phyloP scores from a whole-genome alignment of 2,797 vertebrate genomes.

The Odontamblyopus rebecca region DNA sequence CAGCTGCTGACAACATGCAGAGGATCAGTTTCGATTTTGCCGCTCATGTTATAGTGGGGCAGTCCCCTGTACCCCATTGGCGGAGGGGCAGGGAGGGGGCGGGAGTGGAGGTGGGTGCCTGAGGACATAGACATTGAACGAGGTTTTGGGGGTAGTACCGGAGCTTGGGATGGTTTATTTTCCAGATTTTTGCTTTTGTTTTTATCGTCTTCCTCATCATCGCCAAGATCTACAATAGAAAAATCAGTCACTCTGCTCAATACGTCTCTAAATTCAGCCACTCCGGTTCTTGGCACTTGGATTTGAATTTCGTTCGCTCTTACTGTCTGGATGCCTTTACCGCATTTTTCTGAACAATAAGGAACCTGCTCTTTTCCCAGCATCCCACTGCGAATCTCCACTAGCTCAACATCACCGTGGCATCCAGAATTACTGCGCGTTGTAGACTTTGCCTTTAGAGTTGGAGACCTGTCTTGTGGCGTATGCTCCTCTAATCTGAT shows the following conservation, averaged over 20 bases:
- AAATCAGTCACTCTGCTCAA: constrained; percentile 80
- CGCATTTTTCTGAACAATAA: constrained; percentile 64
- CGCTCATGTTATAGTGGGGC: constrained; percentile 69
- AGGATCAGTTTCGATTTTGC: constrained; percentile 82
- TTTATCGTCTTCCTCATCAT: constrained; percentile 67
- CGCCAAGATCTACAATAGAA: constrained; percentile 78
- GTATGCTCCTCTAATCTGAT: constrained; percentile 91
- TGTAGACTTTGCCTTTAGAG: constrained; percentile 57
- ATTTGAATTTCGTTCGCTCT: constrained; percentile 78
- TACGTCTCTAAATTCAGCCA: constrained; percentile 78
- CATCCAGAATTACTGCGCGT: constrained; percentile 54
- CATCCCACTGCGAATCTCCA: constrained; percentile 77
- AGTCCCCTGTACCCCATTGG: constrained; percentile 72
- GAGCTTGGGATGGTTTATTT: constrained; percentile 64
- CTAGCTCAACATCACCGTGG: constrained; percentile 77
- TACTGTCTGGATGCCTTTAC: constrained; percentile 70
- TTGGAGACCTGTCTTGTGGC: constrained; percentile 80
- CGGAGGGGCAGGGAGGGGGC: constrained; percentile 79
- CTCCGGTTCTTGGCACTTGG: constrained; percentile 74
- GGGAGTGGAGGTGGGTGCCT: constrained; percentile 73
- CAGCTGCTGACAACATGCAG: constrained; percentile 80
- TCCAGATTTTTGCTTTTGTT: constrained; percentile 47
- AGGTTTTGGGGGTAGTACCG: constrained; percentile 80
- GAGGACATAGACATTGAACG: constrained; percentile 80
- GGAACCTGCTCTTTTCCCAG: constrained; percentile 72